Base-by-base conservation (phyloP, 2,113 vertebrate species). In the Ascaphus truei region DNA sequence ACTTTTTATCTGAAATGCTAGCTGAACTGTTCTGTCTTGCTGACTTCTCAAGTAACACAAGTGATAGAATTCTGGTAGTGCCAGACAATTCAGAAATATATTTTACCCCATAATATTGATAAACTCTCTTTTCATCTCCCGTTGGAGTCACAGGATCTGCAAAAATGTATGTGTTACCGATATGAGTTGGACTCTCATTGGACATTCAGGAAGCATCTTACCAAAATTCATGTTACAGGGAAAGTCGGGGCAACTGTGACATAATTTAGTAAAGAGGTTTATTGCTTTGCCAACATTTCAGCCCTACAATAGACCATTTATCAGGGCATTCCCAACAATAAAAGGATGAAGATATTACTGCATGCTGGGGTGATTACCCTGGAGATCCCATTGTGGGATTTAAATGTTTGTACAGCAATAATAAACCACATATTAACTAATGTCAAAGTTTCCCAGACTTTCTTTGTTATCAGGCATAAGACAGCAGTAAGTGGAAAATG, bases 331-430 rank as follows among this genome's bases (percentile, higher is more conserved):
- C 43, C 41, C 65, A 36, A 12, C 55, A 37, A 48, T 59, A 68
- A 68, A 55, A 50, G 65, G 41, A 59, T 29, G 55, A 57, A 45
- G 55, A 68, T 59, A 68, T 59, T 50, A 68, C 30, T 58, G 65
- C n/a, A 59, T 57, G 55, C 65, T 59, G 39, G 36, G 55, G 11
- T 30, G 52, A 68, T 59, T 59, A 31, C 65, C 65, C 22, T 59
- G 65, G 65, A 50, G 65, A 68, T 68, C 55, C 65, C 43, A 68
- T 68, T 68, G 55, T 68, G 11, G 23, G 43, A 50, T 34, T 34
- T 50, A 25, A 58, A 59, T 68, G 65, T 68, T 68, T 68, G 65
- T 57, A 59, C 65, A 50, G 65, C 65, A 37, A 68, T 68, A 57
- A 68, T 59, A 58, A 59, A 59, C 65, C 41, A 13, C 55, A 37